Conservation (phyloP, 30 jellyfish, hydroid and myxozoan genomes). For the Hydractinia echinata region DNA sequence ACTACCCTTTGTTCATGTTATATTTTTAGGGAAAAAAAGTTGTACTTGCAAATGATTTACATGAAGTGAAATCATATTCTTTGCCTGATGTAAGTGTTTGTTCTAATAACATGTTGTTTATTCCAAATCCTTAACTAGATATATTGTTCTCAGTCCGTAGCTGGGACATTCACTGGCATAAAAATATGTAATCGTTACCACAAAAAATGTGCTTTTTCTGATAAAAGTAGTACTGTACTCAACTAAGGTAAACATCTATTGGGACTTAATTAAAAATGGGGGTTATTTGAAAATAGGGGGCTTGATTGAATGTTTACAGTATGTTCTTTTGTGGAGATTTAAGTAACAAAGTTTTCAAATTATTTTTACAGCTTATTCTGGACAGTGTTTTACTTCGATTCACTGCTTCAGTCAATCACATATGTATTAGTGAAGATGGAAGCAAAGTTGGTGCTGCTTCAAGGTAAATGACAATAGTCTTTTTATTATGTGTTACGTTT, state of each 20-base stretch:
- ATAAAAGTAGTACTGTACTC: too few species aligned
- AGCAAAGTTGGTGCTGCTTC: constrained; percentile 66
- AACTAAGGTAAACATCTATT: too few species aligned
- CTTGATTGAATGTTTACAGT: too few species aligned
- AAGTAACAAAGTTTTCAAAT: not conserved
- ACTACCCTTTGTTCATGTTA: not conserved
- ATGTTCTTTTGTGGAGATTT: too few species aligned
- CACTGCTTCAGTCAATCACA: constrained; percentile 63
- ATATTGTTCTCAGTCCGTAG: too few species aligned
- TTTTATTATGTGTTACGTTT: not conserved
- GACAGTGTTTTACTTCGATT: constrained; percentile 60
- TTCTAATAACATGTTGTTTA: too few species aligned
- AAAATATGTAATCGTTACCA: too few species aligned
- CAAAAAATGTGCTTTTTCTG: too few species aligned
- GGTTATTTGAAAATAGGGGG: too few species aligned
- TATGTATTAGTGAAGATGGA: constrained; percentile 34
- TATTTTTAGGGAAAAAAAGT: constrained; percentile 39
- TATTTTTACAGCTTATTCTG: constrained; percentile 37
- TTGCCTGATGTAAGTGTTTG: constrained; percentile 54
- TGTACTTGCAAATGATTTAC: constrained; percentile 55
- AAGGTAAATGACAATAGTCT: constrained; percentile 35
- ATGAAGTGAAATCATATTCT: constrained; percentile 62
- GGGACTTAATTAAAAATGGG: too few species aligned
- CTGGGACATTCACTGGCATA: too few species aligned
- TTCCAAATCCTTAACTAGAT: too few species aligned